Evolutionary conservation across 1,140 invertebrate genomes (phyloP).

Genomic region (Colletes gigas): DNA sequence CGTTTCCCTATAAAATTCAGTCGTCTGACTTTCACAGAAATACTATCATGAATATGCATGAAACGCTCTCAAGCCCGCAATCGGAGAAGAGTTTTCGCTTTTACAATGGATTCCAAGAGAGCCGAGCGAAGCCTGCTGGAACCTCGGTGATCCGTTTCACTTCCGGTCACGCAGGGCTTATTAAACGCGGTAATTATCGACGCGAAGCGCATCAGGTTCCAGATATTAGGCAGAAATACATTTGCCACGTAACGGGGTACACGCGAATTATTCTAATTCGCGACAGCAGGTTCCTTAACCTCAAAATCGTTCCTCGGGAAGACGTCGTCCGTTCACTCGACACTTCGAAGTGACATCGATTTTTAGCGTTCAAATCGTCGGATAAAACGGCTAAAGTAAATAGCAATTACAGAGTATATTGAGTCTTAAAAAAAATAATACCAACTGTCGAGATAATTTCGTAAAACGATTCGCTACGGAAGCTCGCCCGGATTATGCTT

Average conservation of each 20-base stretch:
- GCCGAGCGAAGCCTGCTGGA: neutral
- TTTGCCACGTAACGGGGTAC: neutral
- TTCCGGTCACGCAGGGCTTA: slow-evolving; percentile 10
- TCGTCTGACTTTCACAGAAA: slow-evolving; percentile 13
- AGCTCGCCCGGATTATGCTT: neutral
- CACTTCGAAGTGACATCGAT: neutral
- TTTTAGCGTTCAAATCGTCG: neutral
- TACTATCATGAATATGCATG: slow-evolving; percentile 34
- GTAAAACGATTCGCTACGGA: slow-evolving; percentile 18
- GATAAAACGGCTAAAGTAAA: slow-evolving; percentile 1
- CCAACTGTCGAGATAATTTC: neutral
- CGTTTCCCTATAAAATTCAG: neutral
- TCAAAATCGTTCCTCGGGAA: neutral
- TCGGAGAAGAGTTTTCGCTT: neutral
- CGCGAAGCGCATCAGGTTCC: neutral
- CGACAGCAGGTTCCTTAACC: neutral
- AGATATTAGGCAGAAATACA: neutral
- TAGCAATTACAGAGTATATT: too few relatives aligned
- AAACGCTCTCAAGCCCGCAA: neutral
- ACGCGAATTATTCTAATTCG: neutral
- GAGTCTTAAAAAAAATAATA: neutral
- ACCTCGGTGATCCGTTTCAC: slow-evolving; percentile 4
- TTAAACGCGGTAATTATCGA: neutral
- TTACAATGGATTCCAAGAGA: neutral
- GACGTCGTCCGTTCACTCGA: neutral